Evolutionary conservation across 2,113 vertebrate species (phyloP).

Genomic region (Hemiprocne comata): DNA sequence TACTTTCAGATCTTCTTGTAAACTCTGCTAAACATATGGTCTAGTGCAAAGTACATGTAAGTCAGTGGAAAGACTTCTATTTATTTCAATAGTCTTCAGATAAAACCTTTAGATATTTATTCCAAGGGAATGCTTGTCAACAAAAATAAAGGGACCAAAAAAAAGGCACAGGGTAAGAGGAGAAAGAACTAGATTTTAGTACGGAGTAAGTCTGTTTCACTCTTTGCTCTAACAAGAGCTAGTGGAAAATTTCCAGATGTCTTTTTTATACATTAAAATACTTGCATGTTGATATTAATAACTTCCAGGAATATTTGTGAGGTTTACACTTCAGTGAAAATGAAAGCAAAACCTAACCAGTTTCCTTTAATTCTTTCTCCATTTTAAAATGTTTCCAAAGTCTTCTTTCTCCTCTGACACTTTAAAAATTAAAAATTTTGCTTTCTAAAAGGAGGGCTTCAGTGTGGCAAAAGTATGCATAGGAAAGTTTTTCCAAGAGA

Average conservation of each 20-base stretch:
- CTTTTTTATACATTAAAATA: background rate
- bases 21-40: background rate
- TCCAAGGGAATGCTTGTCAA: background rate
- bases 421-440: background rate
- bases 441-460: background rate
- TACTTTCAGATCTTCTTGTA: background rate
- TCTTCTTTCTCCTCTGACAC: background rate
- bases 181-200: background rate
- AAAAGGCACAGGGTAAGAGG: background rate
- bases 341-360: background rate
- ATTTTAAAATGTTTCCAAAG: background rate
- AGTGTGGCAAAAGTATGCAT: fast-evolving
- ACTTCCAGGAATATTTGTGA: background rate
- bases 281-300: background rate
- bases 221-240: background rate
- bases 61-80: background rate
- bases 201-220: background rate
- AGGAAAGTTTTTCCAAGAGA: background rate
- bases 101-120: background rate
- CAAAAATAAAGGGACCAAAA: background rate
- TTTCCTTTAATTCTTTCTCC: background rate
- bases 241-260: background rate
- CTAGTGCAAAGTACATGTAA: background rate
- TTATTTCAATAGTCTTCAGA: background rate
- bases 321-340: background rate